A percentile compares a stretch with the other conserved stretches of the same genome.
phyloP scores from a whole-genome alignment of 2,888 invertebrate species.

The Stenichneumon culpator region DNA sequence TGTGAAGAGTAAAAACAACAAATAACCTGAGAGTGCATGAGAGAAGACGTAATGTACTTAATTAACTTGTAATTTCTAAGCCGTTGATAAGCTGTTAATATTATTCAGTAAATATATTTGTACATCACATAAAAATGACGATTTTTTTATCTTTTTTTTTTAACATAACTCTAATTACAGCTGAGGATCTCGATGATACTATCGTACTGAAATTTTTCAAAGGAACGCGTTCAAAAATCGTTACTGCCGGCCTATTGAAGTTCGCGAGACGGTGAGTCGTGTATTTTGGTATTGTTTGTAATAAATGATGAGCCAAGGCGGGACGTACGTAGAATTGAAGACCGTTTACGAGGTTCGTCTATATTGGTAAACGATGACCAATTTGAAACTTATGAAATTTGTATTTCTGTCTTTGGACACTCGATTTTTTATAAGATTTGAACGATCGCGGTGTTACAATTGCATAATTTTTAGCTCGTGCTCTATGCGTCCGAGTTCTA shows the following conservation, averaged over 20 bases:
- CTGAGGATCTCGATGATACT: not conserved
- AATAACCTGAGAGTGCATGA: slow-evolving; percentile 3
- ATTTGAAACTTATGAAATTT: not conserved
- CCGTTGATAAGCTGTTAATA: slow-evolving; percentile 65
- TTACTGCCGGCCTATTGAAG: not conserved
- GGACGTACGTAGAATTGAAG: not conserved
- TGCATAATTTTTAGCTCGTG: not conserved
- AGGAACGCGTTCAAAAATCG: not conserved
- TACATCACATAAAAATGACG: slow-evolving; percentile 59
- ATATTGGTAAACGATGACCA: not conserved
- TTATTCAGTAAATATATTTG: slow-evolving; percentile 67
- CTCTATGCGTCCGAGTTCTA: not conserved
- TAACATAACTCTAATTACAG: slow-evolving; percentile 13
- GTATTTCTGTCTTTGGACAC: not conserved
- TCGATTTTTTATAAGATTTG: not conserved
- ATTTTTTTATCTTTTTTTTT: slow-evolving; percentile 3
- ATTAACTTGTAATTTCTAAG: slow-evolving; percentile 57
- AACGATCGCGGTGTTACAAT: not conserved
- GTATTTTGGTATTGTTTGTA: not conserved
- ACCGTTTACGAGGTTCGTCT: not conserved
- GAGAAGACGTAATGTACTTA: slow-evolving; percentile 63
- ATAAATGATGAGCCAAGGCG: not conserved
- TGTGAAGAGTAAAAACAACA: not conserved
- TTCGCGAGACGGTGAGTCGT: not conserved
- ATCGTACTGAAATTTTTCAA: not conserved